phyloP scores from a whole-genome alignment of 2,113 vertebrate genomes.

The Butorides virescens region DNA sequence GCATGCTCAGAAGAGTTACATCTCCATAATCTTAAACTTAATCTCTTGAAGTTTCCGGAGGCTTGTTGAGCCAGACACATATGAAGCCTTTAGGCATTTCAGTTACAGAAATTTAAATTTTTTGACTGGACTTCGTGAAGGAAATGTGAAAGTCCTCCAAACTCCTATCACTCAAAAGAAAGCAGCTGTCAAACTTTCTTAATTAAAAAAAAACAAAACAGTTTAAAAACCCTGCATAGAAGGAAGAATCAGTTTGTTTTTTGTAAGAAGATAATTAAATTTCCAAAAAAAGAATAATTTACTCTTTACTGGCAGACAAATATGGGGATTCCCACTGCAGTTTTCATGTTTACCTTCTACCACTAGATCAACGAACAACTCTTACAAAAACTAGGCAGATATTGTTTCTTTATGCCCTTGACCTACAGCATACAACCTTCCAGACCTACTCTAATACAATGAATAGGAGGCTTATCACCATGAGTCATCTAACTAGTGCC shows the following conservation, averaged over 20 bases:
- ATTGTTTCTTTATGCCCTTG: neutral
- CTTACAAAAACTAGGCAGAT: neutral
- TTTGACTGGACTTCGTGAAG: neutral
- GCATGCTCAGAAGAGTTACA: neutral
- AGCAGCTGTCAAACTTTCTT: neutral
- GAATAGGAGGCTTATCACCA: neutral
- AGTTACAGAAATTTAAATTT: neutral
- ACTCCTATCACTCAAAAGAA: neutral
- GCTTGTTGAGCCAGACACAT: neutral
- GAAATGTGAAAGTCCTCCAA: neutral
- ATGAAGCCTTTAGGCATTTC: neutral
- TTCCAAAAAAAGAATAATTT: neutral
- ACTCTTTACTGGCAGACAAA: neutral
- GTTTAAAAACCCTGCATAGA: neutral
- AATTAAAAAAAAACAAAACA: neutral
- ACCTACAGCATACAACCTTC: neutral
- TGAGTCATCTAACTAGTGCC: neutral
- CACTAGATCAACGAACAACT: neutral
- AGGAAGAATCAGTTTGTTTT: neutral
- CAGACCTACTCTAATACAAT: neutral
- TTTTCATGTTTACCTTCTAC: neutral
- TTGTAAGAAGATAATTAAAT: neutral
- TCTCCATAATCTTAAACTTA: neutral
- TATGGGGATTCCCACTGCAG: neutral
- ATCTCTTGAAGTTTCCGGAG: neutral